A percentile compares a stretch with the other conserved stretches of the same genome.
Evolutionary conservation across 1,140 invertebrate genomes (phyloP).

Genomic region (Dinothrombium tinctorium): DNA sequence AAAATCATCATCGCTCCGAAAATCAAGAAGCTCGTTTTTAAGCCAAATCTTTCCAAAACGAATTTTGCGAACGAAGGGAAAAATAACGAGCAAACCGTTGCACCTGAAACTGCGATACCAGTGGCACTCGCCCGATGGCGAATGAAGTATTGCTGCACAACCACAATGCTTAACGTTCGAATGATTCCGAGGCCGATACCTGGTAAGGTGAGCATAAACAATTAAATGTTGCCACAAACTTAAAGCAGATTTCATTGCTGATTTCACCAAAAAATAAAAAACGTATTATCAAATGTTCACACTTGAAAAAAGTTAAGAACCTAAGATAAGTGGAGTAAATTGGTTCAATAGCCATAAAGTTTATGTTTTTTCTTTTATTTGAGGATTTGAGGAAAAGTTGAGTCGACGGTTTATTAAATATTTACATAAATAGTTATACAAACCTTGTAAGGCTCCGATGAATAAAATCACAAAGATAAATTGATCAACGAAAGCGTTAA

Average conservation of each 20-base stretch:
- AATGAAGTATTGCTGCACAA: constrained; percentile 19
- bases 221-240: too few relatives aligned
- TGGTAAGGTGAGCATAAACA: too few relatives aligned
- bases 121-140: constrained; percentile 18
- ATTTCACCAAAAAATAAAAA: background rate
- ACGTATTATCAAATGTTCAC: too few relatives aligned
- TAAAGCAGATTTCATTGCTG: background rate
- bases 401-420: too few relatives aligned
- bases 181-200: constrained; percentile 19
- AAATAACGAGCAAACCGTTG: constrained; percentile 18
- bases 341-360: too few relatives aligned
- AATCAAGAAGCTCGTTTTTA: constrained; percentile 9
- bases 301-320: too few relatives aligned
- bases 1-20: constrained; percentile 9
- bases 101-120: constrained; percentile 19
- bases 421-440: background rate
- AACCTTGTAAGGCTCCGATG: background rate
- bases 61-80: constrained; percentile 17
- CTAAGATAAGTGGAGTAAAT: too few relatives aligned
- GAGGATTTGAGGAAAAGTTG: too few relatives aligned
- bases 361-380: too few relatives aligned
- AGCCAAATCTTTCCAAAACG: constrained; percentile 14
- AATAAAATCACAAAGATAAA: background rate
- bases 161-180: constrained; percentile 18
- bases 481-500: background rate